Evolutionary conservation across 35 echinoderm and acorn worm species (phyloP).

Genomic region (Apostichopus californicus): DNA sequence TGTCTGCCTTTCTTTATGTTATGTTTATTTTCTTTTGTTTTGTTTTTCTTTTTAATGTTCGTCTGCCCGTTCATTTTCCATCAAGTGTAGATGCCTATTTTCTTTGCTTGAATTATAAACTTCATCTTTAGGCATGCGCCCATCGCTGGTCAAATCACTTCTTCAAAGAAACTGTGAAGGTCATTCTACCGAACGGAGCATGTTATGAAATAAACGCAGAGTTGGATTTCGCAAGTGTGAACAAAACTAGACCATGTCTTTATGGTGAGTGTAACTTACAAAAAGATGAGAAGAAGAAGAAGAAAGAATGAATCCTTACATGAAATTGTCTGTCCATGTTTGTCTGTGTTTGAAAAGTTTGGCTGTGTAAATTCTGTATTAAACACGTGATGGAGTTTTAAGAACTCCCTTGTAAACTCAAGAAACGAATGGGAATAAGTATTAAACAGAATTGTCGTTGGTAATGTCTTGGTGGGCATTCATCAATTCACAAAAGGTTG

Average conservation of each 20-base stretch:
- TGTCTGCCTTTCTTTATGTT: background rate
- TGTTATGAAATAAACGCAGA: conserved; percentile 82
- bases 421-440: too few relatives aligned
- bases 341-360: background rate
- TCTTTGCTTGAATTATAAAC: conserved; percentile 34
- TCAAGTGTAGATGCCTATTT: background rate
- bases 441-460: too few relatives aligned
- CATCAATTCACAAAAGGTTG: too few relatives aligned
- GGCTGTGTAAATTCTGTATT: too few relatives aligned
- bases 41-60: background rate
- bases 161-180: conserved; percentile 67
- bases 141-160: conserved; percentile 95
- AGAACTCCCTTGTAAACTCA: too few relatives aligned
- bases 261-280: conserved; percentile 64
- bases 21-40: background rate
- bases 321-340: background rate
- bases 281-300: background rate
- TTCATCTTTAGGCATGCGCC: conserved; percentile 80
- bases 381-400: too few relatives aligned
- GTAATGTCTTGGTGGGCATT: too few relatives aligned
- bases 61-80: background rate
- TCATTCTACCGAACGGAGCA: conserved; percentile 90
- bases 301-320: background rate
- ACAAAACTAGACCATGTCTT: conserved; percentile 90
- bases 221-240: conserved; percentile 71